Conservation (phyloP, 2,888 invertebrate species). For the Stegophylla sp. region DNA sequence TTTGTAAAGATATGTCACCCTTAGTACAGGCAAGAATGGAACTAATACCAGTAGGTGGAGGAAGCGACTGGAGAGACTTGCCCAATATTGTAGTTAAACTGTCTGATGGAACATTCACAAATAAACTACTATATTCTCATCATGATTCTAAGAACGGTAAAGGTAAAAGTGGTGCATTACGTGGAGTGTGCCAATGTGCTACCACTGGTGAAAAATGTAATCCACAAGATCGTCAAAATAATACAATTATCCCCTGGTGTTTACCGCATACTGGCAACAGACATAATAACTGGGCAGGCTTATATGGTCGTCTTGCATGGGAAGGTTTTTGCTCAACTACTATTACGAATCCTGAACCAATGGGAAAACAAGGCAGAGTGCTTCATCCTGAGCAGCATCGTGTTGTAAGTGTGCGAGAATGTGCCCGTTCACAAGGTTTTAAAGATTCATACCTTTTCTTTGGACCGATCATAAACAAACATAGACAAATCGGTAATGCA, state of each 20-base stretch:
- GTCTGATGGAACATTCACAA: constrained; percentile 74
- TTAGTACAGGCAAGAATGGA: constrained; percentile 79
- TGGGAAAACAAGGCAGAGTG: constrained; percentile 88
- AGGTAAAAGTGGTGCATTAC: constrained; percentile 67
- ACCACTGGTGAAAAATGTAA: constrained; percentile 72
- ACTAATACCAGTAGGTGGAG: constrained; percentile 76
- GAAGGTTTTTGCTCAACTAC: constrained; percentile 86
- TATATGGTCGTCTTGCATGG: constrained; percentile 82
- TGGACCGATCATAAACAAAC: constrained; percentile 78
- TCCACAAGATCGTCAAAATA: constrained; percentile 76
- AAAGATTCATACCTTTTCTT: constrained; percentile 78
- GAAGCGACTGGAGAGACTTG: constrained; percentile 85
- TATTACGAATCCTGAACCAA: constrained; percentile 85
- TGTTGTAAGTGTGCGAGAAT: constrained; percentile 85
- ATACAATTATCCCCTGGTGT: constrained; percentile 88
- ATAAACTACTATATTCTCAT: constrained; percentile 70
- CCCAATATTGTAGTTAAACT: constrained; percentile 78
- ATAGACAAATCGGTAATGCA: constrained; percentile 84
- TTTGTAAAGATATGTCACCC: constrained; percentile 84
- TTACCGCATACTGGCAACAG: constrained; percentile 85
- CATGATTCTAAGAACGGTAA: constrained; percentile 68
- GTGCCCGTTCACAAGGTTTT: constrained; percentile 86
- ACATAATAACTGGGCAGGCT: constrained; percentile 85
- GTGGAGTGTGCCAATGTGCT: constrained; percentile 82
- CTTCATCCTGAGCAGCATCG: constrained; percentile 81